Percentiles rank a stretch among this genome's conserved stretches.
phyloP scores from a whole-genome alignment of 2,113 vertebrate species.

The Sander vitreus region DNA sequence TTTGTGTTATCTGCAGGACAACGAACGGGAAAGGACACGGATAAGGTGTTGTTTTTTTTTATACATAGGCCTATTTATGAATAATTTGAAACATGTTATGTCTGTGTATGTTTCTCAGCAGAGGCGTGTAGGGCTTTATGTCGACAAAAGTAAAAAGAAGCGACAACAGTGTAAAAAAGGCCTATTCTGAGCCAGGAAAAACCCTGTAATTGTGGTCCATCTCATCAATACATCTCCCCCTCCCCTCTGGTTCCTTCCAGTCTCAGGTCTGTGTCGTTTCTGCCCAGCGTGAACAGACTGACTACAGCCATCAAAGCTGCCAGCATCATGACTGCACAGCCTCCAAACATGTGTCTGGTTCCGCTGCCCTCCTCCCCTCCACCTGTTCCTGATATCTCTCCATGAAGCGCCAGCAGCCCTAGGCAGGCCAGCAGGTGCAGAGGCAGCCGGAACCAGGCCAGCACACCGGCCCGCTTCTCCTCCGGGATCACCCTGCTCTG shows the following conservation, averaged over 20 bases:
- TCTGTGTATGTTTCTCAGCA: too few relatives aligned
- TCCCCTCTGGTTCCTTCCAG: conserved; percentile 82
- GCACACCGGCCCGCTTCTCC: conserved; percentile 87
- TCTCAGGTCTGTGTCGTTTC: conserved; percentile 88
- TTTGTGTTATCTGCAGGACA: too few relatives aligned
- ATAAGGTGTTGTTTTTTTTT: too few relatives aligned
- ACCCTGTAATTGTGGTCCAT: not conserved
- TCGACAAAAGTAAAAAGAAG: too few relatives aligned
- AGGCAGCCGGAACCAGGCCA: conserved; percentile 93
- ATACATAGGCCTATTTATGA: too few relatives aligned
- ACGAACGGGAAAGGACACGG: too few relatives aligned
- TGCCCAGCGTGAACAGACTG: conserved; percentile 89
- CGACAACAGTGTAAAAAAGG: too few relatives aligned
- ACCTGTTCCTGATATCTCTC: conserved; percentile 88
- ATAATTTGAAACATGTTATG: too few relatives aligned
- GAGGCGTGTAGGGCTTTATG: too few relatives aligned
- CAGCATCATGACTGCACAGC: conserved; percentile 89
- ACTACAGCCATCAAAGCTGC: conserved; percentile 90
- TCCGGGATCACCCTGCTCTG: conserved; percentile 91
- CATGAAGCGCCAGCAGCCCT: conserved; percentile 90
- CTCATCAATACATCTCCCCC: conserved; percentile 74
- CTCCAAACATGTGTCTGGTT: conserved; percentile 92
- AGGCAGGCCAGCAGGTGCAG: conserved; percentile 92
- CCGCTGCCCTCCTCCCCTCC: conserved; percentile 88
- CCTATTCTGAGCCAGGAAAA: too few relatives aligned